Evolutionary conservation across 2,888 invertebrate genomes (phyloP), one percentile per base, ranked within the genome.

Genomic region (Achlya flavicornis): DNA sequence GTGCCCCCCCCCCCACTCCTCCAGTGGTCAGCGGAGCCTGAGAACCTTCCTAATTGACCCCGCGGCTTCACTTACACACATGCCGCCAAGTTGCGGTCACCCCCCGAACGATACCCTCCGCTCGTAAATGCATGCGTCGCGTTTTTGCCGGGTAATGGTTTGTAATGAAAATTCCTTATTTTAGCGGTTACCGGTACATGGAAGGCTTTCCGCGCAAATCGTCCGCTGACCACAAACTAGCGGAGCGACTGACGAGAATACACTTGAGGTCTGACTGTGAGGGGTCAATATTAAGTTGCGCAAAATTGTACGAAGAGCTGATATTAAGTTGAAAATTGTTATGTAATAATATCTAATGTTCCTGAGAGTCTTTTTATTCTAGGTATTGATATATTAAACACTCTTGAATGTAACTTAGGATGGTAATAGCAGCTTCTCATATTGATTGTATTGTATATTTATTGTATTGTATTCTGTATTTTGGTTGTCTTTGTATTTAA

Each of bases 111-210:
- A 19, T 53, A 53, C 16, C 7, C n/a, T n/a, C 5, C 46, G 46
- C 46, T 46, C 19, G 53, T 53, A 53, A 53, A 16, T 53, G 53
- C 53, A 53, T 19, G 19, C 53, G 19, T 53, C 53, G 53, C 53
- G 53, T 53, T 53, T 53, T 53, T 53, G 53, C 53, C 53, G 19
- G 53, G 53, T 53, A 53, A 53, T 53, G 19, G 19, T 53, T 19
- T 16, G 53, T 19, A 53, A 53, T 53, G 53, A 53, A 53, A 53
- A 53, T 53, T 53, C 53, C 53, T 53, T 10, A 53, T 53, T 53
- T 53, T 53, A 53, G 53, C 53, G 53, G 16, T 53, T 19, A 8
- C 53, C 53, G 53, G 53, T 53, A 53, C 53, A 53, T 53, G 53
- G 53, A 19, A 19, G 1, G 53, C 53, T 53, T 53, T 53, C 19